Evolutionary conservation across 2,797 vertebrate species (phyloP).

Genomic region (Gymnothorax reevesii): DNA sequence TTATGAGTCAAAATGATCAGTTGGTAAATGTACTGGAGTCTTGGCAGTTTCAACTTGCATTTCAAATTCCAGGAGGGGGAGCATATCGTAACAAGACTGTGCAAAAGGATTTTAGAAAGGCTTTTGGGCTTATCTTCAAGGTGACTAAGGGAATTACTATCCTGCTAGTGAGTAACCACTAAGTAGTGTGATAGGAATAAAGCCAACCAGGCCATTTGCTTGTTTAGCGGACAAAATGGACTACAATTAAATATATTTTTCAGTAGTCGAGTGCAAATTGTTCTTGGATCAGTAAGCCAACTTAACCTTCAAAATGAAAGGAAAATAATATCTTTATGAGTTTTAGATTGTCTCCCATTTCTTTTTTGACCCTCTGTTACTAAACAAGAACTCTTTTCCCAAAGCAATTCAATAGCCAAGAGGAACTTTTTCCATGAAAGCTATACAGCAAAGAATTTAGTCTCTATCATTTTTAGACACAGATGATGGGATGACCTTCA

Average conservation of each 20-base stretch:
- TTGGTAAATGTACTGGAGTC: neutral
- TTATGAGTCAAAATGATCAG: neutral
- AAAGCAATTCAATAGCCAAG: neutral
- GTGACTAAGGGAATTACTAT: neutral
- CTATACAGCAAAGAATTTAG: constrained; percentile 37
- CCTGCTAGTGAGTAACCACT: neutral
- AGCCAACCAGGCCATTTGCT: neutral
- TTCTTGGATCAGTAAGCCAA: neutral
- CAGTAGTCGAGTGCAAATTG: neutral
- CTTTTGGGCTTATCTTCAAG: neutral
- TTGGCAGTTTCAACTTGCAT: neutral
- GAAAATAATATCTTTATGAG: neutral
- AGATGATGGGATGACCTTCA: neutral
- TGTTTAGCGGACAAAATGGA: neutral
- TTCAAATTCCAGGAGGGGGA: neutral
- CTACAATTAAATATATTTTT: neutral
- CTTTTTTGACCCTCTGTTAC: neutral
- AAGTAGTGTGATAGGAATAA: neutral
- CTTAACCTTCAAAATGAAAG: neutral
- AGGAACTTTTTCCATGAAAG: constrained; percentile 9
- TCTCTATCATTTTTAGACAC: constrained; percentile 33
- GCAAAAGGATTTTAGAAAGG: neutral
- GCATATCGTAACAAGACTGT: neutral
- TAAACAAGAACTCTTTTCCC: constrained; percentile 10
- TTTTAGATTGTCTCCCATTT: constrained; percentile 6